These are phyloP conservation scores for Pyralis farinalis DNA, from an alignment of 2,888 invertebrate species.

Conservation along the genomic window DNA sequence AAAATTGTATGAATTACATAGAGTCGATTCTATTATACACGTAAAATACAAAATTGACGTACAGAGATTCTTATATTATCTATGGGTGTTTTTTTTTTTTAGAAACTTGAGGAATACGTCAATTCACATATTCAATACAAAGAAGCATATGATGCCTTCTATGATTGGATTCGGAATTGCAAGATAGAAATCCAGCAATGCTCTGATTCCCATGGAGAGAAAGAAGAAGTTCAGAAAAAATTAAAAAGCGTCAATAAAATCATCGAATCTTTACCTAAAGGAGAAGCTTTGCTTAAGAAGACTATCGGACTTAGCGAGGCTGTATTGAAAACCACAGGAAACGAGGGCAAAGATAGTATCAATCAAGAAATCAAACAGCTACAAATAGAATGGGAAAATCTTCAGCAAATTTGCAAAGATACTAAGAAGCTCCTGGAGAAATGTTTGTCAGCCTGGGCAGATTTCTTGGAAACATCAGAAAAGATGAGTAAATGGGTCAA, in stretches of 20 bases:
- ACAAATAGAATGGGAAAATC: slow-evolving; percentile 90
- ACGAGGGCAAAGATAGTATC: slow-evolving; percentile 91
- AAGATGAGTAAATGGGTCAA: slow-evolving; percentile 89
- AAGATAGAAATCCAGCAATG: slow-evolving; percentile 92
- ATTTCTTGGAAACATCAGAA: slow-evolving; percentile 87
- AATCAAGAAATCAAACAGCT: slow-evolving; percentile 91
- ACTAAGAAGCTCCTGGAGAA: slow-evolving; percentile 87
- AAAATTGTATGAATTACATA: no score
- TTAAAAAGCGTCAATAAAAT: slow-evolving; percentile 87
- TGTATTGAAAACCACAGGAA: slow-evolving; percentile 88
- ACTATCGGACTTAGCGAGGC: slow-evolving; percentile 87
- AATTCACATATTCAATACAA: slow-evolving; percentile 93
- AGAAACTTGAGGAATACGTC: slow-evolving; percentile 90
- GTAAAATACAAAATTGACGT: no score
- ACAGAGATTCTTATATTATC: no score
- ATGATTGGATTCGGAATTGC: slow-evolving; percentile 91
- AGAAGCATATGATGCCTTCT: slow-evolving; percentile 89
- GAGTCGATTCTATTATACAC: no score
- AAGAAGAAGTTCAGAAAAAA: slow-evolving; percentile 88
- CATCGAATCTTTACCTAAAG: slow-evolving; percentile 84
- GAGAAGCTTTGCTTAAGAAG: slow-evolving; percentile 85
- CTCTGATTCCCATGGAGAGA: slow-evolving; percentile 93
- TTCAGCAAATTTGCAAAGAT: slow-evolving; percentile 88
- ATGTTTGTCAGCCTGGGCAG: slow-evolving; percentile 90
- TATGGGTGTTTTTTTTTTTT: slow-evolving; percentile 29